phyloP scores from a whole-genome alignment of 2,797 vertebrate species.

The Triplophysa bombifrons region DNA sequence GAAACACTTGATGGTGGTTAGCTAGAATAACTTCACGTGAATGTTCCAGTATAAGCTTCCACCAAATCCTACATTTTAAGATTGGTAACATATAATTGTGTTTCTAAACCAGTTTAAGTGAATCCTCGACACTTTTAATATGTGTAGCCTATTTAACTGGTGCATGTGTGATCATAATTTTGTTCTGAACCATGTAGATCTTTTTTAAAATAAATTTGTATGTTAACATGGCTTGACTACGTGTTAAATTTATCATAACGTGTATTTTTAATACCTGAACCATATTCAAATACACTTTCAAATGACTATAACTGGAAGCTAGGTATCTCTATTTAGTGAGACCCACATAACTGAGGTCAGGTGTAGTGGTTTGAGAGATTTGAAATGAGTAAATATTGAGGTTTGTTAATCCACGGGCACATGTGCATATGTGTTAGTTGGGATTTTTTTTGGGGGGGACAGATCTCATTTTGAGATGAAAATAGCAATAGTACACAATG shows the following conservation, averaged over 20 bases:
- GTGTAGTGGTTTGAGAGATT: neutral
- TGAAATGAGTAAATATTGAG: conserved; percentile 8
- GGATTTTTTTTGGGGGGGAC: neutral
- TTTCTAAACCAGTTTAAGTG: no score
- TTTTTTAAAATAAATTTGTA: neutral
- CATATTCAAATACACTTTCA: conserved; percentile 28
- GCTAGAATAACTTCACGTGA: no score
- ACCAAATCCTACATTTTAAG: neutral
- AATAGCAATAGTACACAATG: neutral
- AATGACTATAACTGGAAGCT: conserved; percentile 1
- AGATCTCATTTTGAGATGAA: neutral
- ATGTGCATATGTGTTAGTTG: neutral
- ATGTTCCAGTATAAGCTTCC: no score
- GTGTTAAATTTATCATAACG: neutral
- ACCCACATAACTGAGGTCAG: neutral
- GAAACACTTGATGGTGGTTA: no score
- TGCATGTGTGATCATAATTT: neutral
- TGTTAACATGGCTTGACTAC: neutral
- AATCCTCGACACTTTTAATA: no score
- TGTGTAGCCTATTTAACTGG: neutral
- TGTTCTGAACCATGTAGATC: neutral
- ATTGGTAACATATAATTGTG: no score
- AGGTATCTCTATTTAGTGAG: conserved; percentile 8
- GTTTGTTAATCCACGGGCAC: neutral
- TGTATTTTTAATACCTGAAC: neutral